Evolutionary conservation across 1,140 invertebrate genomes (phyloP), one percentile per base, ranked within the genome.

Genomic region (Drosophila pachea): DNA sequence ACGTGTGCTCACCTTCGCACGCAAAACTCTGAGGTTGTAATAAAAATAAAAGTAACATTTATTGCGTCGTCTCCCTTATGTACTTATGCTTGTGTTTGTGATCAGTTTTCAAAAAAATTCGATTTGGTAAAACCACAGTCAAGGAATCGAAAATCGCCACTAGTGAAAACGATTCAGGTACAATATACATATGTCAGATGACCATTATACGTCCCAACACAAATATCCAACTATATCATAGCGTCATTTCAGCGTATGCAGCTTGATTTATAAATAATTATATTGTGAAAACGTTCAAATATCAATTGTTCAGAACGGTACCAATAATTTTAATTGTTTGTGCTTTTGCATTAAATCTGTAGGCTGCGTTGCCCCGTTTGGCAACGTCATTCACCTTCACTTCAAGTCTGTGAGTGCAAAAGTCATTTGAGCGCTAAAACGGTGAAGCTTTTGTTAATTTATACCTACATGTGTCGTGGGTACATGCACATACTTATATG

Each of bases 301-400:
- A 55, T 61, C 40, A 52, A 52, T 56, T 22, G 22, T 22, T 22
- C 22, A 22, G 22, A 29, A 50, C 16, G 43, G 50, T 60, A 43
- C 14, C 36, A 48, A 38, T 52, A 45, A 43, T 52, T 63, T 64
- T 42, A 36, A 50, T 64, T 56, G 50, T 55, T 67, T 61, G 50
- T 67, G 50, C 38, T 33, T 7, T 53, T 35, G 31, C 48, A n/a
- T 12, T 58, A 33, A 22, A 50, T 35, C 32, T 14, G 47, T 67
- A 53, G 54, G 31, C 58, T 60, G 22, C 60, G 63, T 55, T 70
- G 48, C 78, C 74, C 55, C 61, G 72, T 74, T 83, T 82, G 78
- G 73, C 74, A 82, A 76, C 78, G 79, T 83, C 73, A 83, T 86
- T 84, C 76, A 83, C 79, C 79, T 83, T 83, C 81, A 79, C 74